Evolutionary conservation across 2,888 invertebrate genomes (phyloP), one percentile per base, ranked within the genome.

Genomic region (Harpagoxenus sublaevis): DNA sequence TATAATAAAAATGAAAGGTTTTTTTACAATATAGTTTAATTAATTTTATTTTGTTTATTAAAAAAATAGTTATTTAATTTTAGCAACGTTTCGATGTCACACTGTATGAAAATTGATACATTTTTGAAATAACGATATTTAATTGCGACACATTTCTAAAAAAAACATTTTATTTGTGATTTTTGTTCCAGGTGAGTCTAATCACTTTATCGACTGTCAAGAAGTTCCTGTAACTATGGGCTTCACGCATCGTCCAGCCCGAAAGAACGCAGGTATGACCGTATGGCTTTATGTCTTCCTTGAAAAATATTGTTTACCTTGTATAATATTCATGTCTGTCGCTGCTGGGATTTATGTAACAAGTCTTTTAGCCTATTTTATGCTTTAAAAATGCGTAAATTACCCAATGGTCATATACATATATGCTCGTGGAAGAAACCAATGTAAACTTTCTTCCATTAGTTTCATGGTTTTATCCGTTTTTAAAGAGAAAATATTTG

Each of bases 151-250:
- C 4, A 39, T 55, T 74, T 60, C 10, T 73, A 39, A 39, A 39
- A 35, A n/a, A 1, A 70, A 42, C 1, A 57, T 57, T 70, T 70
- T 65, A n/a, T 79, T 28, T 31, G 62, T 71, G 23, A 18, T 83
- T 55, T 84, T 79, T 73, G 66, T 75, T 86, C 84, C 90, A 93
- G 93, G 93, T 93, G 93, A 93, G 93, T 93, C 89, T 87, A 86
- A 90, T 84, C 88, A 89, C 87, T 84, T 90, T 81, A 86, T 81
- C 86, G 88, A 89, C 53, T 84, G 86, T 70, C 82, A 88, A 81
- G 84, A 88, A 83, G 77, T 65, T 68, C 88, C 91, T 84, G 84
- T 88, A 82, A 87, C 84, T 83, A 86, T 85, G 66, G 83, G 83
- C 74, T 83, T 86, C 35, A 82, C 83, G 35, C 74, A 62, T 60